Evolutionary conservation across 2,888 invertebrate genomes (phyloP), one percentile per base, ranked within the genome.

Genomic region (Crioceris asparagi): DNA sequence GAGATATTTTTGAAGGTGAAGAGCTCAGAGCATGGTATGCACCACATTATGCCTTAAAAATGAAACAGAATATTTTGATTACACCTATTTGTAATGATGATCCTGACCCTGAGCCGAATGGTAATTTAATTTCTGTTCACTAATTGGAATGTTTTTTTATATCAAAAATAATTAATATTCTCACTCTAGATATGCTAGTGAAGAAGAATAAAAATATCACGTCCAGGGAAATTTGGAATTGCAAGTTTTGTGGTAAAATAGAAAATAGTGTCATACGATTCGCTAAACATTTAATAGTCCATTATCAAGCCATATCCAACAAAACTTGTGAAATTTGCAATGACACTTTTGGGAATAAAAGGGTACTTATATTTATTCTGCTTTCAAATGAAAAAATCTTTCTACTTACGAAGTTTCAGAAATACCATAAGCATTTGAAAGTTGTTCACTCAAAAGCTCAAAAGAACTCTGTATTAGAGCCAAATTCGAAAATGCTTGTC

Each of bases 21-120:
- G 62, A 66, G 41, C 57, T 77, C 5, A 62, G 62, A 41, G 74
- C 76, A 8, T 75, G 75, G 71, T 77, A 77, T 55, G 67, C 75
- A 2, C 67, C 72, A 1, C 64, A 68, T 51, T 75, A 74, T 56
- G 74, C 70, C 2, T 56, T 56, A 33, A 69, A 68, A 55, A 66
- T 75, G 63, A 66, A 46, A 40, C 57, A 52, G 46, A n/a, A n/a
- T n/a, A n/a, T n/a, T n/a, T n/a, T n/a, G n/a, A n/a, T n/a, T n/a
- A n/a, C n/a, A n/a, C n/a, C n/a, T n/a, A n/a, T n/a, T n/a, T n/a
- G n/a, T n/a, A n/a, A n/a, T n/a, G n/a, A n/a, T n/a, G n/a, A n/a
- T n/a, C n/a, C n/a, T n/a, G n/a, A n/a, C n/a, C n/a, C n/a, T n/a
- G n/a, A n/a, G n/a, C n/a, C n/a, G n/a, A n/a, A n/a, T n/a, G n/a